These are phyloP conservation scores for Brachionus paranguensis DNA, from an alignment of 1,140 invertebrate genomes.

Conservation along the genomic window DNA sequence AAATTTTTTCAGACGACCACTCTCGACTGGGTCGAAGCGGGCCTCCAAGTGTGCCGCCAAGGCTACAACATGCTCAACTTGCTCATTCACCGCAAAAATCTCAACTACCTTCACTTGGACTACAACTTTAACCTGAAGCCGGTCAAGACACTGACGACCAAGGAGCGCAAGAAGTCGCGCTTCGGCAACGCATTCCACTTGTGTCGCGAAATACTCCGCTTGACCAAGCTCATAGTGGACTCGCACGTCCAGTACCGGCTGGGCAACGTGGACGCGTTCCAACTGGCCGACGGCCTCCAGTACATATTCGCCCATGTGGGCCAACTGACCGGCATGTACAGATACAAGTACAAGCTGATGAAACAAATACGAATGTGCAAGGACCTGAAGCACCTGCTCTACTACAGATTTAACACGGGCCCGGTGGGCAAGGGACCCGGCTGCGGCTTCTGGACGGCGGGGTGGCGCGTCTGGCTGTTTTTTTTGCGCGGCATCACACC, in stretches of 20 bases:
- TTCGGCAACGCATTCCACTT: slow-evolving; percentile 99
- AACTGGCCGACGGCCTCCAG: slow-evolving; percentile 95
- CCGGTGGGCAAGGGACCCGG: slow-evolving; percentile 97
- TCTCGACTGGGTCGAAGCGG: slow-evolving; percentile 89
- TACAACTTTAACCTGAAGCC: slow-evolving; percentile 99
- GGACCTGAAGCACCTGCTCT: slow-evolving; percentile 97
- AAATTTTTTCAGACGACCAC: slow-evolving; percentile 99
- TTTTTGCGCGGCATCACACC: slow-evolving; percentile 99
- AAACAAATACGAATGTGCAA: slow-evolving; percentile 99
- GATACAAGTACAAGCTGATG: slow-evolving; percentile 99
- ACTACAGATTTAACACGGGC: slow-evolving; percentile 98
- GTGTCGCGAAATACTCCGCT: slow-evolving; percentile 90
- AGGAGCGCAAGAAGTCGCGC: slow-evolving; percentile 96
- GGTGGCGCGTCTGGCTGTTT: slow-evolving; percentile 98
- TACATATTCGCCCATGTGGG: slow-evolving; percentile 99
- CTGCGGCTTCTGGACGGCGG: slow-evolving; percentile 97
- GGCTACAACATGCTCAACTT: slow-evolving; percentile 99
- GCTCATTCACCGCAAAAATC: slow-evolving; percentile 95
- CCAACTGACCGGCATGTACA: slow-evolving; percentile 98
- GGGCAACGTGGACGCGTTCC: slow-evolving; percentile 97
- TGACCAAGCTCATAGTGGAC: slow-evolving; percentile 97
- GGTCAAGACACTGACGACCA: slow-evolving; percentile 96
- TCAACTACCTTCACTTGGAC: slow-evolving; percentile 98
- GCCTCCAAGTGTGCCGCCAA: slow-evolving; percentile 83
- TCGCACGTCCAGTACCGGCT: slow-evolving; percentile 97